phyloP scores from a whole-genome alignment of 2,888 invertebrate species.

The Sinohyriopsis cumingii region DNA sequence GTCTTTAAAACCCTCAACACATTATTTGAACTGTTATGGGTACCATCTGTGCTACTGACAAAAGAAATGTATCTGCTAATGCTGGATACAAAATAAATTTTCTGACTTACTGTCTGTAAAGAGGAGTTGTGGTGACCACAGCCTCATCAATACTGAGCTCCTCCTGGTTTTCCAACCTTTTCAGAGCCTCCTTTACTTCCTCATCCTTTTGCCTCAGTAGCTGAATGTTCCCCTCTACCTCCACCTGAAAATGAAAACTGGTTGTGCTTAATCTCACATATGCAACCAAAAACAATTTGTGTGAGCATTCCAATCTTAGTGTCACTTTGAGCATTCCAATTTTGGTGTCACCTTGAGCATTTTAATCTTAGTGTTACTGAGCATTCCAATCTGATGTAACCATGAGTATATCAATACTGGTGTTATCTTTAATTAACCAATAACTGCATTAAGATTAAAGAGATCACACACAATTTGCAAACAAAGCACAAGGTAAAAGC shows the following conservation, averaged over 20 bases:
- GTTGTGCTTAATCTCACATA: neutral
- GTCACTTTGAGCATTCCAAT: neutral
- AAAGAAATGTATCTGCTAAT: too few species aligned
- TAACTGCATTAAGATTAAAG: too few species aligned
- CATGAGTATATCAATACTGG: neutral
- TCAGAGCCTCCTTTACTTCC: conserved; percentile 64
- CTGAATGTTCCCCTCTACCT: conserved; percentile 87
- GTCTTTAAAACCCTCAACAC: too few species aligned
- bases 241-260: conserved; percentile 74
- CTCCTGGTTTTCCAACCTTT: conserved; percentile 62
- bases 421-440: too few species aligned
- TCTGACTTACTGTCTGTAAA: conserved; percentile 89
- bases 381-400: neutral
- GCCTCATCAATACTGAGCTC: conserved; percentile 91
- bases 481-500: too few species aligned
- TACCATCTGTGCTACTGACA: too few species aligned
- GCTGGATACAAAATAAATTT: too few species aligned
- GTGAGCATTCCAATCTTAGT: neutral
- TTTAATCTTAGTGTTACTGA: neutral
- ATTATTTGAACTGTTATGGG: too few species aligned
- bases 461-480: too few species aligned
- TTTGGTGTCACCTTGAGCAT: neutral
- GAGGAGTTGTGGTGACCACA: conserved; percentile 94
- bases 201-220: conserved; percentile 81
- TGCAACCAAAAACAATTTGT: neutral